Evolutionary conservation across 2,113 vertebrate species (phyloP).

Genomic region (Turnix velox): DNA sequence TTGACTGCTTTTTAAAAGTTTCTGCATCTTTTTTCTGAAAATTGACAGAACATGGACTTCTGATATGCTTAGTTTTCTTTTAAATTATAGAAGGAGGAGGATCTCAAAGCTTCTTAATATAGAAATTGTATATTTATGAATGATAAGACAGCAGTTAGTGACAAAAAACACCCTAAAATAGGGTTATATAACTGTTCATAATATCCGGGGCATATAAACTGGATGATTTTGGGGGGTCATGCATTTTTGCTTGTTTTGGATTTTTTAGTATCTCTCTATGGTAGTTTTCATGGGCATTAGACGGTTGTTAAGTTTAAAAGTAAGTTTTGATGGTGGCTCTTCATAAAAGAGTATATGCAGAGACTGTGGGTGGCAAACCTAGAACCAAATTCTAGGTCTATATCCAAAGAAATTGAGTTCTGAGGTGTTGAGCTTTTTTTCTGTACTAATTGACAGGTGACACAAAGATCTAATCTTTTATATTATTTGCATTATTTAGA

Average conservation of each 20-base stretch:
- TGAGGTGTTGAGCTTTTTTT: neutral
- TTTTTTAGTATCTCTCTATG: neutral
- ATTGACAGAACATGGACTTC: neutral
- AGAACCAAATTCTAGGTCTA: neutral
- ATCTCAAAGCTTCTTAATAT: neutral
- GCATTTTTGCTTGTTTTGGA: neutral
- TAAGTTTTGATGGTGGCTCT: neutral
- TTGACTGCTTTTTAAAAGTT: neutral
- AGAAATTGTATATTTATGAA: neutral
- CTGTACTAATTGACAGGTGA: neutral
- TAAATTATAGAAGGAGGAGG: neutral
- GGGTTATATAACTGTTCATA: neutral
- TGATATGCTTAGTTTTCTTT: neutral
- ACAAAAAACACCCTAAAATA: neutral
- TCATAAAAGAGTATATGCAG: neutral
- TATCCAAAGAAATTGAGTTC: neutral
- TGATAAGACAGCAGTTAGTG: neutral
- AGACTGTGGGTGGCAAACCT: neutral
- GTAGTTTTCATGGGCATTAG: neutral
- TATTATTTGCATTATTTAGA: neutral
- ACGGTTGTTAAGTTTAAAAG: neutral
- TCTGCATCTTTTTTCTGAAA: neutral
- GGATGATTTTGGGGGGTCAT: neutral
- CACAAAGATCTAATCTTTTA: neutral
- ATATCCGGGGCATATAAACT: neutral